Evolutionary conservation across 92 coral and sea anemone species (phyloP), one percentile per base, ranked within the genome.

Genomic region (Bergia puertoricense): DNA sequence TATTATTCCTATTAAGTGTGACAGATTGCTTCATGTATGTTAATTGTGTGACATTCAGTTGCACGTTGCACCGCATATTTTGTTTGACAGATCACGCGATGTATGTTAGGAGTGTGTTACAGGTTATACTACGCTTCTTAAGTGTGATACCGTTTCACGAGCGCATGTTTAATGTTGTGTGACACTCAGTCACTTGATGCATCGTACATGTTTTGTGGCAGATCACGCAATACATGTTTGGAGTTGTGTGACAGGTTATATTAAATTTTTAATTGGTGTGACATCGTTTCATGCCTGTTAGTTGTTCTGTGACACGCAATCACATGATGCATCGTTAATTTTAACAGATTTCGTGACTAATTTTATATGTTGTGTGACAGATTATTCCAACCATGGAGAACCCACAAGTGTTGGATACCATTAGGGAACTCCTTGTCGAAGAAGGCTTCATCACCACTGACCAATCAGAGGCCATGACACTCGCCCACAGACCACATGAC

Each of bases 331-430:
- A 22, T 18, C 6, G 20, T 22, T 8, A 8, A 15, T 45, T 5
- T 79, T 30, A 3, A 54, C 16, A 78, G 36, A 43, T 81, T 50
- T 6, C n/a, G 23, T 59, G 39, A 82, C 41, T 50, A 5, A 38
- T 69, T 66, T 68, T 30, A 23, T 45, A 22, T 86, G n/a, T 86
- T 79, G 77, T 48, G 48, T 84, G 51, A 57, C 89, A 96, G 99
- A 89, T 96, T 54, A 94, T 92, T 5, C 98, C 98, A n/a, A 96
- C 99, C 68, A 96, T 96, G 95, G 99, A 96, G 80, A 95, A 96
- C 77, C 99, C 99, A 2, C 94, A 95, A 56, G 93, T 95, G 10
- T 82, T 96, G 87, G 98, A 93, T 46, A 88, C 86, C 2, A 96
- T 96, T 68, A 96, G 90, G 74, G 95, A 91, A 68, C 86, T 85